Base-by-base conservation (phyloP, 2,797 vertebrate species). In the Rallus crepitans region DNA sequence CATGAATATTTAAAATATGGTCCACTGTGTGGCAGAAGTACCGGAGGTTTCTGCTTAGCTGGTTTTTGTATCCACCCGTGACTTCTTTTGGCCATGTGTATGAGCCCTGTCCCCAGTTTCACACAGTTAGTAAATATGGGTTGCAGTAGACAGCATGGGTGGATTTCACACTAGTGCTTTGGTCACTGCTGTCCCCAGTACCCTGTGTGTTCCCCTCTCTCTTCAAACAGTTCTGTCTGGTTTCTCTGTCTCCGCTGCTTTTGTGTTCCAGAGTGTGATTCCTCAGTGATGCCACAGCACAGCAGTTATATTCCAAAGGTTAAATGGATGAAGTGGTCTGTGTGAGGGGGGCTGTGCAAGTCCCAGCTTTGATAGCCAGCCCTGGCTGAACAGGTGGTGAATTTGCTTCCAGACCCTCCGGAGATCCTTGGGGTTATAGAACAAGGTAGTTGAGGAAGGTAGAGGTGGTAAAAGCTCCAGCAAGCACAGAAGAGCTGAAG, bases 1-100 rank as follows among this genome's bases (percentile, higher is more conserved):
- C 76, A 42, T 80, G 80, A 93, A 92, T 85, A 78, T 77, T 96
- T 96, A 89, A 93, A 90, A 85, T 93, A 69, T 0, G 23, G 83
- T 71, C 87, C 73, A 72, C 78, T 56, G 71, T 90, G 75, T 82
- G 88, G 75, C 78, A 81, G 83, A 87, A 84, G 61, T 48, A 15
- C 68, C 66, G 7, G 88, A 87, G 31, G 37, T 71, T 93, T 73
- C 53, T 84, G 40, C 57, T 85, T 61, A 66, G 33, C 73, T 85
- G 64, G 9, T 20, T 90, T 93, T 87, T 81, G 11, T 52, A 61
- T 77, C 56, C 19, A 10, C 60, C 60, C 1, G 0, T 68, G 90
- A 42, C 24, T 79, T 81, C 23, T 50, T 24, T 35, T 64, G 30
- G 27, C n/a, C 37, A 27, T 0, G 3, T 70, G 7, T 56, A 4